A percentile compares a stretch with the other conserved stretches of the same genome.
Conservation (phyloP, 1,140 invertebrate species). For the Brachionus koreanus region DNA sequence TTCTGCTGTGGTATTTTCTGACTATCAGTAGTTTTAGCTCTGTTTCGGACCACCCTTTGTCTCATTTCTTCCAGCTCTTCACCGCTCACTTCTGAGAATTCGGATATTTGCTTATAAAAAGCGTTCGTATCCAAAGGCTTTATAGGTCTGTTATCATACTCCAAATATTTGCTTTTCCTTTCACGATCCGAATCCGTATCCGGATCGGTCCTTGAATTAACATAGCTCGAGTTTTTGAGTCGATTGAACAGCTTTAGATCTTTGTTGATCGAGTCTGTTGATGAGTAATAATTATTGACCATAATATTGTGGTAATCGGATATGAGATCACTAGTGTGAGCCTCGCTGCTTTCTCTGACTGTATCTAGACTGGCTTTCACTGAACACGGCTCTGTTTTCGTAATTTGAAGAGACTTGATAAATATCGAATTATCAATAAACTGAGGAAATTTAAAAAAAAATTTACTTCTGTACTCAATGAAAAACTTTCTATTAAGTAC, state of each 20-base stretch:
- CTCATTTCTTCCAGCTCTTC: constrained; percentile 32
- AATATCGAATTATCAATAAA: no score
- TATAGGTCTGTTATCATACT: constrained; percentile 42
- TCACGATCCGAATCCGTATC: constrained; percentile 16
- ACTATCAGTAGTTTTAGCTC: not conserved
- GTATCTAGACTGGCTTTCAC: not conserved
- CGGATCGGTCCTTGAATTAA: not conserved
- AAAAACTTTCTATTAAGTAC: constrained; percentile 64
- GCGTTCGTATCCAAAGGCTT: constrained; percentile 38
- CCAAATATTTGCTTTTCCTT: not conserved
- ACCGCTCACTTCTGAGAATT: constrained; percentile 5
- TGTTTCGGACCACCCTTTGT: not conserved
- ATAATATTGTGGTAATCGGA: constrained; percentile 21
- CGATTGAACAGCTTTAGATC: constrained; percentile 1
- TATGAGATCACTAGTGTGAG: not conserved
- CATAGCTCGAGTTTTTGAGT: constrained; percentile 1
- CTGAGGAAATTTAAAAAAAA: not conserved
- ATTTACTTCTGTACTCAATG: constrained; percentile 47
- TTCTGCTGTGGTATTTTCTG: constrained; percentile 9
- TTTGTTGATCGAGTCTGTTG: constrained; percentile 12
- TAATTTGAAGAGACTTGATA: not conserved
- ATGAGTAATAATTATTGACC: constrained; percentile 15
- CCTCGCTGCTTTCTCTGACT: not conserved
- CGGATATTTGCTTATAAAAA: constrained; percentile 24
- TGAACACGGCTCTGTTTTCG: not conserved